These are phyloP conservation scores for Altica lythri DNA, from an alignment of 2,888 invertebrate genomes.

Conservation along the genomic window DNA sequence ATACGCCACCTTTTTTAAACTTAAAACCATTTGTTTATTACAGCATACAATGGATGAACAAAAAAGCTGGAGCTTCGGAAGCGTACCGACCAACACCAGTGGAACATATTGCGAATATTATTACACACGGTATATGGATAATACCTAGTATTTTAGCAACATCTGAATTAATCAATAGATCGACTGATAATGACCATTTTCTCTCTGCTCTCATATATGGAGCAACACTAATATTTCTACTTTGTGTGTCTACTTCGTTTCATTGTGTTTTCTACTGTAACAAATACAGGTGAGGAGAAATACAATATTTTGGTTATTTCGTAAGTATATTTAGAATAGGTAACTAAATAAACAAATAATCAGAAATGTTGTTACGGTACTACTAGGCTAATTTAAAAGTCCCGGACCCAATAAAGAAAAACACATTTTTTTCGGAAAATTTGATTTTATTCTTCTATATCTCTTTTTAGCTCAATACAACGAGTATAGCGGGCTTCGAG, in stretches of 20 bases:
- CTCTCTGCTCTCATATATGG: slow-evolving; percentile 87
- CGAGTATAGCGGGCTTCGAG: too few relatives aligned
- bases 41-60: slow-evolving; percentile 77
- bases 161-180: slow-evolving; percentile 73
- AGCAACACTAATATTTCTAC: slow-evolving; percentile 79
- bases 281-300: slow-evolving; percentile 59
- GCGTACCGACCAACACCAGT: slow-evolving; percentile 87
- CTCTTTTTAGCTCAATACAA: too few relatives aligned
- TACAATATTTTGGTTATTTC: neutral
- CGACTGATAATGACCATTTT: slow-evolving; percentile 74
- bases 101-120: slow-evolving; percentile 89
- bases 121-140: slow-evolving; percentile 90
- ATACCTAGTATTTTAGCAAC: slow-evolving; percentile 83
- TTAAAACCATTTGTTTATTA: too few relatives aligned
- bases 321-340: too few relatives aligned
- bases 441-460: too few relatives aligned
- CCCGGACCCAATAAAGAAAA: too few relatives aligned
- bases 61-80: slow-evolving; percentile 71
- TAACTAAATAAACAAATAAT: too few relatives aligned
- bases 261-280: slow-evolving; percentile 83
- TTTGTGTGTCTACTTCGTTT: slow-evolving; percentile 87
- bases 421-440: too few relatives aligned
- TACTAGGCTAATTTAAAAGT: too few relatives aligned
- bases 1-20: too few relatives aligned
- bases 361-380: too few relatives aligned